phyloP scores from a whole-genome alignment of 2,888 invertebrate genomes.

The Cyrtodaria siliqua region DNA sequence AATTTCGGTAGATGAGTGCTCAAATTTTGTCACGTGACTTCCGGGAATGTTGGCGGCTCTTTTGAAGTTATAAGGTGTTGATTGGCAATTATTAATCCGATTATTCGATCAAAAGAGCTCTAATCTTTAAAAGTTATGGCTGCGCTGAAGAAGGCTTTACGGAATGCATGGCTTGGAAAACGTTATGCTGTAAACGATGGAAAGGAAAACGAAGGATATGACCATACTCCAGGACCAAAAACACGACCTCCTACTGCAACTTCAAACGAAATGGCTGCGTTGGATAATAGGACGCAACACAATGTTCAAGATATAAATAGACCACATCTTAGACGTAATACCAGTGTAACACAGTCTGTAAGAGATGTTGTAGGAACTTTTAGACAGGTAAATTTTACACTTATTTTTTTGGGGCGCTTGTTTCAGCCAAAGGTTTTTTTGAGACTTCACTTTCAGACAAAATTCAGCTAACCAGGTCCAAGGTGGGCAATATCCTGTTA shows the following conservation, averaged over 20 bases:
- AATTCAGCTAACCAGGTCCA: too few species aligned
- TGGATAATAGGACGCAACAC: conserved; percentile 21
- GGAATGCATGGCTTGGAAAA: conserved; percentile 67
- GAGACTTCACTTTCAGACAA: too few species aligned
- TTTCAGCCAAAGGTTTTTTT: too few species aligned
- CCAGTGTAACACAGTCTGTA: conserved; percentile 74
- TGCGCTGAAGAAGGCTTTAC: conserved; percentile 63
- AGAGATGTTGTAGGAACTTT: conserved; percentile 79
- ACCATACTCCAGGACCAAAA: conserved; percentile 47
- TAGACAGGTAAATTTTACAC: conserved; percentile 69
- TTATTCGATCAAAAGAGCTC: conserved; percentile 5
- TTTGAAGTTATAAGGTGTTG: conserved; percentile 54
- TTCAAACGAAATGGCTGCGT: not conserved
- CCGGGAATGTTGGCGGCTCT: conserved; percentile 46
- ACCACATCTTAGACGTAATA: conserved; percentile 61
- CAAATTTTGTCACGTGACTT: too few species aligned
- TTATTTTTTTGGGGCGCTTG: too few species aligned
- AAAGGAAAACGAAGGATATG: conserved; percentile 68
- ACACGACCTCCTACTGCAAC: too few species aligned
- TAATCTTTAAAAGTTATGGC: conserved; percentile 27
- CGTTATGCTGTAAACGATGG: conserved; percentile 71
- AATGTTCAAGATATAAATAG: not conserved
- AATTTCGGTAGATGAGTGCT: too few species aligned
- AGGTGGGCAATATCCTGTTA: too few species aligned
- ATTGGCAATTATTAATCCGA: conserved; percentile 20